phyloP scores from a whole-genome alignment of 1,140 invertebrate genomes.

The Spodoptera frugiperda region DNA sequence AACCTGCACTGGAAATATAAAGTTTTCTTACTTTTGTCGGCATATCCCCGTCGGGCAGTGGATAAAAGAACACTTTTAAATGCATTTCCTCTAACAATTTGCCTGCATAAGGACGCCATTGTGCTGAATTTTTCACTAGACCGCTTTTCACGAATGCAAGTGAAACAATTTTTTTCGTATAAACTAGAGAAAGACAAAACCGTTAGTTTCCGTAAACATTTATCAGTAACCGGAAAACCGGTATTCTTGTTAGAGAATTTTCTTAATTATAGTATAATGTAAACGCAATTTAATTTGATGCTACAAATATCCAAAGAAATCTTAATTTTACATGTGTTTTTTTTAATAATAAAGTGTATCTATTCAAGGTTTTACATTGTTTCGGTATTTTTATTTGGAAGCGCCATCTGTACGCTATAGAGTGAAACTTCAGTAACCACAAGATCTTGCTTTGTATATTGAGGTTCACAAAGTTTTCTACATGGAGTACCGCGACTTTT shows the following conservation, averaged over 20 bases:
- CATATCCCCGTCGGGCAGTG: slow-evolving; percentile 78
- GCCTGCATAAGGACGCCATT: slow-evolving; percentile 85
- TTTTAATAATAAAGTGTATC: no score
- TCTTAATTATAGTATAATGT: no score
- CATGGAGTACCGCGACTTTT: no score
- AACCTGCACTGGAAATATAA: slow-evolving; percentile 50
- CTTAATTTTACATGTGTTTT: no score
- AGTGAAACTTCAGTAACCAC: no score
- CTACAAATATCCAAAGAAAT: no score
- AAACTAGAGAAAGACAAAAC: slow-evolving; percentile 11
- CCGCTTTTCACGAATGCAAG: slow-evolving; percentile 82
- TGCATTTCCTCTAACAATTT: slow-evolving; percentile 82
- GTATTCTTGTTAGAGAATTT: not conserved
- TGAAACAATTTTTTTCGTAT: slow-evolving; percentile 60
- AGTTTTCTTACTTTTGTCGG: slow-evolving; percentile 82
- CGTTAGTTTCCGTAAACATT: not conserved
- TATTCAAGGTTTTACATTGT: no score
- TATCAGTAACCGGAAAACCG: not conserved
- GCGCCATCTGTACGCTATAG: no score
- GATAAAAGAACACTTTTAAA: slow-evolving; percentile 77
- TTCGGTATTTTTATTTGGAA: no score
- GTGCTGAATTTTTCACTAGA: slow-evolving; percentile 76
- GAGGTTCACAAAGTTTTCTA: no score
- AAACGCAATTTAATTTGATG: no score
- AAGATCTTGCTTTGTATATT: no score